Base-by-base conservation (phyloP, 2,888 invertebrate species). In the Meteorus colon region DNA sequence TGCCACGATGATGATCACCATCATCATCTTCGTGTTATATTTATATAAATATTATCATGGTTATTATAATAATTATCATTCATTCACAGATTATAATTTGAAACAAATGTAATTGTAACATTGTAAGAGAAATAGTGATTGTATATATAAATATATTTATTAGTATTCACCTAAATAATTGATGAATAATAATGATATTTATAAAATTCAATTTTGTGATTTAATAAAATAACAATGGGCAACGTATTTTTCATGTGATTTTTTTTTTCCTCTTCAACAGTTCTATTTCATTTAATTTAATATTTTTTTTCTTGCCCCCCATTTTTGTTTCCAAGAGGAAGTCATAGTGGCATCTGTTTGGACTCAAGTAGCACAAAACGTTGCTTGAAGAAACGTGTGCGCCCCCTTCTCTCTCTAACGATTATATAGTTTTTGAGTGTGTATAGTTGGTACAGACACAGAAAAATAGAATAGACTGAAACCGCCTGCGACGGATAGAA, bases 301-400 rank as follows among this genome's bases (percentile, higher is more conserved):
- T 34, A 6, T 84, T 83, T 85, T 77, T 80, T 84, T 86, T 83
- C 82, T 82, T 8, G 29, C 16, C 48, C 48, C 48, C 48, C 16
- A 29, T 68, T 68, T 68, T 68, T 68, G 41, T 29, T 27, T 48
- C n/a, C 48, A 16, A 68, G 41, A 48, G 27, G 51, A 16, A 29
- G 65, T 65, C 51, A 82, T 82, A 78, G 83, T 79, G 83, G 85
- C 89, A 89, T 89, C 89, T 89, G 89, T 88, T 89, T 79, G 85
- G 80, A 86, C 86, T 89, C 89, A 88, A 88, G 88, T 89, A 85
- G 87, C 89, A 82, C 77, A 65, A 34, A 65, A 45, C 45, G 27
- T 27, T 29, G 19, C 12, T n/a, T 29, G 14, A n/a, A 48, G 48
- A 48, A 48, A 48, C 48, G 16, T n/a, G 48, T n/a, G n/a, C 3